phyloP scores from a whole-genome alignment of 2,113 vertebrate genomes.

The Ictidomys tridecemlineatus region DNA sequence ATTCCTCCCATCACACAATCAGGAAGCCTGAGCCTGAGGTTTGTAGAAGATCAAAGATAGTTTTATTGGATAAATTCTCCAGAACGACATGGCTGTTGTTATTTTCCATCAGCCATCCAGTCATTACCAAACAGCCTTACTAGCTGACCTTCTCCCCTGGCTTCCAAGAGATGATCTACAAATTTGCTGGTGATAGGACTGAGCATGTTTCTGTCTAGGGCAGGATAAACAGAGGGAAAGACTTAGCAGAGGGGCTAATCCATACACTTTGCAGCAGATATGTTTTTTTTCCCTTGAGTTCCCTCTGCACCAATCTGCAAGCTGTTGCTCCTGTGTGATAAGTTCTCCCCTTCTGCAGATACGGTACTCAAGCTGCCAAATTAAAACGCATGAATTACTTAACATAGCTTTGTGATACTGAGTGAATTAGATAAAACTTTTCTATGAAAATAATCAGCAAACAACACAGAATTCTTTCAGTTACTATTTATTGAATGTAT shows the following conservation, averaged over 20 bases:
- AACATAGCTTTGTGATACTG: not conserved
- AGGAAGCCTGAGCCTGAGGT: conserved; percentile 57
- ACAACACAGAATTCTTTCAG: conserved; percentile 48
- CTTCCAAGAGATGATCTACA: not conserved
- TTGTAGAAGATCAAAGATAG: conserved; percentile 73
- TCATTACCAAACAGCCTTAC: not conserved
- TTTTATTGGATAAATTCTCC: conserved; percentile 75
- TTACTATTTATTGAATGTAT: conserved; percentile 61
- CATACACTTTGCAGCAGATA: conserved; percentile 28
- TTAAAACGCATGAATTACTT: conserved; percentile 22
- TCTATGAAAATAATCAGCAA: conserved; percentile 56
- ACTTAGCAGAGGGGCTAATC: conserved; percentile 66
- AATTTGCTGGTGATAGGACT: not conserved
- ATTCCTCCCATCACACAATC: not conserved
- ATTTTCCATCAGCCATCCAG: not conserved
- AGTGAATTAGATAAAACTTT: conserved; percentile 52
- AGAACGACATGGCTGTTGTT: conserved; percentile 28
- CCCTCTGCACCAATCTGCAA: not conserved
- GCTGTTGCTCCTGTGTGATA: not conserved
- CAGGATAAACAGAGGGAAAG: conserved; percentile 29
- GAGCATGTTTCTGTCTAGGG: not conserved
- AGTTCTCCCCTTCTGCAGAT: not conserved
- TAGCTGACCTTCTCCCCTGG: not conserved
- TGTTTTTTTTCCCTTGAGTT: not conserved
- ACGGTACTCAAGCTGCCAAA: not conserved